Evolutionary conservation across 2,113 vertebrate species (phyloP).

Genomic region (Hydropotes inermis): DNA sequence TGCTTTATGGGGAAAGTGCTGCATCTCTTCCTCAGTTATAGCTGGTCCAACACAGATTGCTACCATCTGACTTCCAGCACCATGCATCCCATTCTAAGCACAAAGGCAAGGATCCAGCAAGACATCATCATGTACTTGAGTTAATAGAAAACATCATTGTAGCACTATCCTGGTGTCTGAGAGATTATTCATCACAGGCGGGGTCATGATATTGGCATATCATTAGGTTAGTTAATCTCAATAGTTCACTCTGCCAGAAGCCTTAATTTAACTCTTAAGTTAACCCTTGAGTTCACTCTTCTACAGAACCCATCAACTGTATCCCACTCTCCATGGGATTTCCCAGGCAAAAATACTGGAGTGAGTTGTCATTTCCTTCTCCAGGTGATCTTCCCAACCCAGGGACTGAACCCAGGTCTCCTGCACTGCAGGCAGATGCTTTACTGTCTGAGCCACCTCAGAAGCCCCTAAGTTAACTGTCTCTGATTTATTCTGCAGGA

Average conservation of each 20-base stretch:
- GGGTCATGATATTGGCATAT: neutral
- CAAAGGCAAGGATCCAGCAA: neutral
- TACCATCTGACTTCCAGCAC: neutral
- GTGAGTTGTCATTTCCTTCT: neutral
- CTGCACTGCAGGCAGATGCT: neutral
- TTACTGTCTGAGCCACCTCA: neutral
- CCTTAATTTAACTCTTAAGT: neutral
- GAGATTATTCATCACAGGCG: neutral
- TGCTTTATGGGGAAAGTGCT: neutral
- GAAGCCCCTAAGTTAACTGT: neutral
- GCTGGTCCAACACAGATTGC: neutral
- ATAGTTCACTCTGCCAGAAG: neutral
- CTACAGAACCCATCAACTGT: neutral
- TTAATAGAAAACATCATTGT: neutral
- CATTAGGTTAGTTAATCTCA: neutral
- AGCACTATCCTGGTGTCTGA: neutral
- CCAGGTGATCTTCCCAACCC: neutral
- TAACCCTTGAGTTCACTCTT: neutral
- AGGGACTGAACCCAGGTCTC: neutral
- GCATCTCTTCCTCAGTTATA: neutral
- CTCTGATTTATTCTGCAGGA: neutral
- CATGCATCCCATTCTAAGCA: neutral
- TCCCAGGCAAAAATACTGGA: neutral
- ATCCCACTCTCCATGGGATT: neutral
- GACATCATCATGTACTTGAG: rapidly evolving